Base-by-base conservation (phyloP, 2,797 vertebrate species). In the Myotis daubentonii region DNA sequence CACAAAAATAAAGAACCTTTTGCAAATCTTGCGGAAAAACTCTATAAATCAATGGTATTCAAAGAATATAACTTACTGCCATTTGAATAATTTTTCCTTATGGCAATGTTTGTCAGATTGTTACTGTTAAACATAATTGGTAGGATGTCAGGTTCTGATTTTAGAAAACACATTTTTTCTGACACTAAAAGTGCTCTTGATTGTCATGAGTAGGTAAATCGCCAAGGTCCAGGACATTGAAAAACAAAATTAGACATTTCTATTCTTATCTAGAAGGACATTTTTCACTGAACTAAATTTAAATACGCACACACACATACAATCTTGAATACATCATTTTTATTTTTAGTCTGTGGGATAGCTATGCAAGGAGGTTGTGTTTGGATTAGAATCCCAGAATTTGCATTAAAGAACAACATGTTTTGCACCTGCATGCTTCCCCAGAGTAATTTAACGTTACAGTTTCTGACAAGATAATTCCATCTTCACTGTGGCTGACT, bases 381-480 rank as follows among this genome's bases (percentile, higher is more conserved):
- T 91, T 88, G 95, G 71, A 94, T 97, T 94, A 94, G 15, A 74
- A 65, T 68, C 0, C 7, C 8, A 0, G 57, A 30, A 94, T 96
- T 95, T 97, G 75, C 92, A 95, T 60, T 81, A 38, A 95, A 97
- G 96, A 96, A 95, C 92, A 97, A 75, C 60, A 85, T 93, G 0
- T 93, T 92, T 96, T 97, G 28, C 57, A 90, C 62, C 68, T 93
- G 94, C 94, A 65, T 1, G 72, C 66, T 95, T 97, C 70, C 91
- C 38, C 94, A 49, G 93, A 94, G 93, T 93, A 85, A 94, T 87
- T 97, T 72, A 96, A 96, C 82, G 93, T 91, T 89, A 8, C 0
- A 87, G 60, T 95, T 94, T 60, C 28, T 95, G 96, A 82, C 97
- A 97, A n/a, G 97, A 96, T 57, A 93, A 94, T 84, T 97, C 82